Base-by-base conservation (phyloP, 2,797 vertebrate species). In the Microtus obscurus region DNA sequence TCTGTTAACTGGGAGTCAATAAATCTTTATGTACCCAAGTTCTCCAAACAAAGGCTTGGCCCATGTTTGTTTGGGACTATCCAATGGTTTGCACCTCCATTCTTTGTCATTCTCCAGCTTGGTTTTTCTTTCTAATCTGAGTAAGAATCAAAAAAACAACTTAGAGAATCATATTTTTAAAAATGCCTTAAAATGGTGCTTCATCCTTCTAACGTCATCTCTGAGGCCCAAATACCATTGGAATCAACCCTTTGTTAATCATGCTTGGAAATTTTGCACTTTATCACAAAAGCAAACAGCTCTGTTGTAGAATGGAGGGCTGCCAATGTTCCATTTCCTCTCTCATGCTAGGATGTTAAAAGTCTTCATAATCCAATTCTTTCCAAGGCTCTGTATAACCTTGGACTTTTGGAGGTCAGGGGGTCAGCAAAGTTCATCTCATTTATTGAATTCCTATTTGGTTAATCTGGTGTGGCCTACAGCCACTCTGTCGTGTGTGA, bases 361-460 rank as follows among this genome's bases (percentile, higher is more conserved):
- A 45, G 2, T 65, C 71, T 87, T 94, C 73, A 78, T 80, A 89
- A 95, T 61, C 40, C 69, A 89, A 1, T 89, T 95, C 34, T 95
- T 90, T 83, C 40, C 79, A 91, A 93, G 31, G 19, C n/a, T 56
- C 27, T 92, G 34, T 43, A 79, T 89, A 95, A 96, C 90, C 45
- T 82, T 96, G 79, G 87, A 73, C 25, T 90, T 71, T 95, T 95
- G 65, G 67, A 78, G 88, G n/a, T 37, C n/a, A 43, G 29, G 12
- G 61, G 63, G 83, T 96, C 92, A 97, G 73, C 61, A 97, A 93
- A 91, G 93, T 96, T 95, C 94, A 95, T 48, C 40, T 65, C 76
- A 87, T 92, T 95, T 88, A 92, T 79, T 94, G 67, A 90, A 74
- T 97, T 97, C 77, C 74, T 61, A 34, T 87, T 96, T 78, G 90